phyloP scores from a whole-genome alignment of 2,113 vertebrate genomes.

The Ivindomyrus marchei region DNA sequence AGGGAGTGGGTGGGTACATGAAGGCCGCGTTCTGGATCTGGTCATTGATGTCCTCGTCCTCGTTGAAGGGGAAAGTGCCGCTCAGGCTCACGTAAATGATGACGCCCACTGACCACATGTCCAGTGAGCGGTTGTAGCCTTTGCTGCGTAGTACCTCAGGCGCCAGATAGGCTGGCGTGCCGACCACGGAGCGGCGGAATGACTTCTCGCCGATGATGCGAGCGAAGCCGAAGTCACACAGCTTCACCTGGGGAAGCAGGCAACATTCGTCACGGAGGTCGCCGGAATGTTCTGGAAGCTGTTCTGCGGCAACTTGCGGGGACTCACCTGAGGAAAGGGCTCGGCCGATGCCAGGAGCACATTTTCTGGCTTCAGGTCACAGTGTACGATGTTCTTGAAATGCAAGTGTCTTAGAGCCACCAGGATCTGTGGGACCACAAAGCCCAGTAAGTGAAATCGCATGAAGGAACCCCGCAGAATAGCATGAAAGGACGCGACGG shows the following conservation, averaged over 20 bases:
- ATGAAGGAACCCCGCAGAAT: too few species aligned
- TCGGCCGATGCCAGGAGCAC: constrained; percentile 94
- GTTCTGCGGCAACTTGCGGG: neutral
- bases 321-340: constrained; percentile 86
- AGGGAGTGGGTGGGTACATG: constrained; percentile 93
- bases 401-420: constrained; percentile 94
- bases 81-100: constrained; percentile 95
- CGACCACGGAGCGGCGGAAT: constrained; percentile 90
- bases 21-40: constrained; percentile 98
- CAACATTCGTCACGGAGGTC: neutral
- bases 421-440: constrained; percentile 74
- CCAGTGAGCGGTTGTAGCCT: constrained; percentile 93
- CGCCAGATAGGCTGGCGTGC: constrained; percentile 90
- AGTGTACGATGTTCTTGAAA: constrained; percentile 98
- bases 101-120: constrained; percentile 98
- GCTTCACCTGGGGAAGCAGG: constrained; percentile 72
- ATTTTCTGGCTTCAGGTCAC: constrained; percentile 97
- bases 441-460: neutral
- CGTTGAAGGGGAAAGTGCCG: constrained; percentile 95
- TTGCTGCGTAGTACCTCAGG: constrained; percentile 94
- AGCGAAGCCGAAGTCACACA: constrained; percentile 95
- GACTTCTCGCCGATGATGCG: constrained; percentile 97
- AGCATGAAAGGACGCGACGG: too few species aligned
- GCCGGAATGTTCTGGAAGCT: neutral
- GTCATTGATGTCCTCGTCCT: constrained; percentile 96